These are phyloP conservation scores for Amblyopsis rosae DNA, from an alignment of 2,113 vertebrate species.

Conservation along the genomic window DNA sequence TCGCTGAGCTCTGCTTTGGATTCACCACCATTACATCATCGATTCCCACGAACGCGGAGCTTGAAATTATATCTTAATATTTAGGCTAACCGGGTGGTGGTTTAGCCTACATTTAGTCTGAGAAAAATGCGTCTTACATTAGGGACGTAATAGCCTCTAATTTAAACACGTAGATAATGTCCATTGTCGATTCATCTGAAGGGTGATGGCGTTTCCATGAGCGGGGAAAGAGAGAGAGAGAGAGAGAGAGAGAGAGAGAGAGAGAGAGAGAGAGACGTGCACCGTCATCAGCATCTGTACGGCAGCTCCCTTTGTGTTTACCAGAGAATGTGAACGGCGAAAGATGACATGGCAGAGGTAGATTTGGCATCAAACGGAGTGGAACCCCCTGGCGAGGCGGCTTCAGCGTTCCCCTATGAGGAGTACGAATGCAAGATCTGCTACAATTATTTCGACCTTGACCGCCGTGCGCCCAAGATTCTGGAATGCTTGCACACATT, in stretches of 20 bases:
- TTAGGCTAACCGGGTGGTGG: constrained; percentile 8
- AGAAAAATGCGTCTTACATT: neutral
- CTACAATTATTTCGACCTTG: constrained; percentile 93
- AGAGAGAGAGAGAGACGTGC: constrained; percentile 53
- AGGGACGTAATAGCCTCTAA: constrained; percentile 18
- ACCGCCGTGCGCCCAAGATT: constrained; percentile 88
- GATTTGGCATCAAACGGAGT: constrained; percentile 60
- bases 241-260: constrained; percentile 32
- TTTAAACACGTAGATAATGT: constrained; percentile 13
- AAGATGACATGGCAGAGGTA: constrained; percentile 85
- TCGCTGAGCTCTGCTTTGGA: constrained; percentile 44
- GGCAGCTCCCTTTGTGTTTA: constrained; percentile 71
- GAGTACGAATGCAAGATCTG: constrained; percentile 95
- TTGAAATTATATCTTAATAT: constrained; percentile 22
- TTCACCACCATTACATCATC: constrained; percentile 75
- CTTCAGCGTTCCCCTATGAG: constrained; percentile 76
- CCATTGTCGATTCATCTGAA: constrained; percentile 14
- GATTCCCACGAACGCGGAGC: constrained; percentile 30
- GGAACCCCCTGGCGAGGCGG: constrained; percentile 60
- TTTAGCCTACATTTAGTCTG: constrained; percentile 7
- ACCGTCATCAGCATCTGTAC: constrained; percentile 72
- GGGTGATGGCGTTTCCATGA: constrained; percentile 61
- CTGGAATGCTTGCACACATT: constrained; percentile 94
- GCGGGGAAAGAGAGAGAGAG: constrained; percentile 19
- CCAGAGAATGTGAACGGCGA: constrained; percentile 73